A percentile compares a stretch with the other conserved stretches of the same genome.
Evolutionary conservation across 2,888 invertebrate genomes (phyloP).

Genomic region (Drosophila kambysellisi): DNA sequence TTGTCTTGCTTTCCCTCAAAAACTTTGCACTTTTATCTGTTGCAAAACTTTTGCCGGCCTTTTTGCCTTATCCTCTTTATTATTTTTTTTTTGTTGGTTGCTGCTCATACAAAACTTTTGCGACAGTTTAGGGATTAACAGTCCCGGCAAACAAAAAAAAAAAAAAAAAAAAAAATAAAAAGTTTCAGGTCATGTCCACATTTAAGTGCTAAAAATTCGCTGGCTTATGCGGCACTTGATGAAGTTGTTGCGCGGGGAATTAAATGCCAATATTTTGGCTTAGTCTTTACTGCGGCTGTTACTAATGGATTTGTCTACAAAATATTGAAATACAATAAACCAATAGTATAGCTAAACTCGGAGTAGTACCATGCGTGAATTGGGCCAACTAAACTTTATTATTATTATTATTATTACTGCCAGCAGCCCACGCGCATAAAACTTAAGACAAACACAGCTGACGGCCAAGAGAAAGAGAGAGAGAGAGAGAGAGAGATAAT

Average conservation of each 20-base stretch:
- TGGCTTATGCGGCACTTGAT: slow-evolving; percentile 73
- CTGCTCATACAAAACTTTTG: slow-evolving; percentile 67
- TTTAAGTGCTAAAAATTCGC: slow-evolving; percentile 77
- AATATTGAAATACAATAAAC: slow-evolving; percentile 34
- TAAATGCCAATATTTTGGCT: slow-evolving; percentile 58
- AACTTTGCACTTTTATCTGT: slow-evolving; percentile 79
- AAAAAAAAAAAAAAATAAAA: slow-evolving; percentile 28
- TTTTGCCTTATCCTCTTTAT: slow-evolving; percentile 34
- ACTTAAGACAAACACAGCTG: slow-evolving; percentile 40
- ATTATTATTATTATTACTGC: slow-evolving; percentile 29
- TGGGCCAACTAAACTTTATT: slow-evolving; percentile 40
- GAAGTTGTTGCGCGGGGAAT: slow-evolving; percentile 67
- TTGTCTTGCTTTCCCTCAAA: slow-evolving; percentile 53
- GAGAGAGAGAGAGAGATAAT: background rate
- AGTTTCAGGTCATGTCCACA: slow-evolving; percentile 72
- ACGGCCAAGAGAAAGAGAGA: background rate
- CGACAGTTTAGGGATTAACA: slow-evolving; percentile 79
- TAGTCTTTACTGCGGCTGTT: slow-evolving; percentile 23
- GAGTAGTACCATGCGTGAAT: slow-evolving; percentile 26
- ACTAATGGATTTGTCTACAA: slow-evolving; percentile 66
- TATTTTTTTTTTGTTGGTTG: slow-evolving; percentile 25
- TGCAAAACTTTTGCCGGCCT: slow-evolving; percentile 70
- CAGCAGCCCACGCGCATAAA: slow-evolving; percentile 27
- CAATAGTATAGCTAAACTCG: slow-evolving; percentile 15
- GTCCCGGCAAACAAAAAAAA: slow-evolving; percentile 30